phyloP scores from a whole-genome alignment of 2,113 vertebrate species.

The Mesoclemmys tuberculata region DNA sequence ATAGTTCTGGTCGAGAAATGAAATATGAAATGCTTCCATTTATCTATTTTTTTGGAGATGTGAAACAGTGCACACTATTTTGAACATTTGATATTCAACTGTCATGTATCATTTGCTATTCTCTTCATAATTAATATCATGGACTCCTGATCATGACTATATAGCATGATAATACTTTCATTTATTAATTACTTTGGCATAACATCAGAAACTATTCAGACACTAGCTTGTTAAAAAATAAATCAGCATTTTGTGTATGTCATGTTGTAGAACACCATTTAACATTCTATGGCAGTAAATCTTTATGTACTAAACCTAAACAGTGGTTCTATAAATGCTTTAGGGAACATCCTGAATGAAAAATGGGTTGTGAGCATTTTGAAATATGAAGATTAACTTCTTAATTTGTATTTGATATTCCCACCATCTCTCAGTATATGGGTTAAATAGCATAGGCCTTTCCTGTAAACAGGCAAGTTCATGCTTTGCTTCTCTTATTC shows the following conservation, averaged over 20 bases:
- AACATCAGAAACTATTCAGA: neutral
- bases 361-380: constrained; percentile 33
- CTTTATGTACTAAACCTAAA: neutral
- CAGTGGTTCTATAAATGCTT: constrained; percentile 3
- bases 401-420: constrained; percentile 40
- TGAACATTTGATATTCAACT: neutral
- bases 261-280: neutral
- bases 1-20: neutral
- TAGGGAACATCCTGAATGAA: constrained; percentile 16
- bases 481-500: constrained; percentile 35
- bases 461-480: constrained; percentile 12
- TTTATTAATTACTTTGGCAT: neutral
- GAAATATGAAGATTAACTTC: constrained; percentile 48
- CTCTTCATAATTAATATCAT: neutral
- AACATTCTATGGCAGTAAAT: constrained; percentile 28
- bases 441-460: constrained; percentile 16
- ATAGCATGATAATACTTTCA: neutral
- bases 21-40: neutral
- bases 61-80: neutral
- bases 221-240: constrained; percentile 34
- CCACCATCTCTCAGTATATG: constrained; percentile 23
- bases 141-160: neutral
- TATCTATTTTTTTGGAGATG: neutral
- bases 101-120: neutral
- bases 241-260: neutral